Base-by-base conservation (phyloP, 2,888 invertebrate species). In the Thysanoteuthis rhombus region DNA sequence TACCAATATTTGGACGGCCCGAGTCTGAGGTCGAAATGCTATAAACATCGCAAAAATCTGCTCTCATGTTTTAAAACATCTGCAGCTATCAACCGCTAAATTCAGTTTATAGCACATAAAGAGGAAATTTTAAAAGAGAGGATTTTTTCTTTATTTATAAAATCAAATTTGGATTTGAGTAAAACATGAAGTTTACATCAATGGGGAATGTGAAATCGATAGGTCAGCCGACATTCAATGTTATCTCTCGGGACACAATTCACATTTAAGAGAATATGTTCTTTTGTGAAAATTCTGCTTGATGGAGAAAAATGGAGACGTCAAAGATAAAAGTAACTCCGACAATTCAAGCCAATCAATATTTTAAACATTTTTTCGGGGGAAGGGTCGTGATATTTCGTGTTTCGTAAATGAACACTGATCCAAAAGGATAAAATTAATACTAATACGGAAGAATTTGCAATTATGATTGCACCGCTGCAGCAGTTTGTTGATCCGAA, bases 71-170 rank as follows among this genome's bases (percentile, higher is more conserved):
- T 75, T 12, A 75, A 75, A 75, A 75, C 10, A 16, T 75, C 75
- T 75, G n/a, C n/a, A 75, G n/a, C n/a, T 8, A n/a, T n/a, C n/a
- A 75, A 75, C 75, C 32, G 8, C 32, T n/a, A 75, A 75, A n/a
- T 75, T 75, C 75, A 75, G 75, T 75, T 75, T n/a, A 75, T 75
- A 75, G 75, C 75, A 75, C n/a, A n/a, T 75, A 75, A n/a, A 75
- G n/a, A 22, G 25, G 22, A 52, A 52, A 47, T 5, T 52, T 52
- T 45, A 6, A 75, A 75, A 75, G 16, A 75, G 10, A 75, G 19
- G 12, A 75, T 75, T n/a, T 75, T n/a, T 58, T 58, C 1, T 32
- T 75, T n/a, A 58, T 58, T 28, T 28, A 58, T 75, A n/a, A 75
- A 75, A 75, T 75, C 75, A 8, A n/a, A 10, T 75, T 75, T 75